phyloP scores from a whole-genome alignment of 1,140 invertebrate species.

The Calliopsis andreniformis region DNA sequence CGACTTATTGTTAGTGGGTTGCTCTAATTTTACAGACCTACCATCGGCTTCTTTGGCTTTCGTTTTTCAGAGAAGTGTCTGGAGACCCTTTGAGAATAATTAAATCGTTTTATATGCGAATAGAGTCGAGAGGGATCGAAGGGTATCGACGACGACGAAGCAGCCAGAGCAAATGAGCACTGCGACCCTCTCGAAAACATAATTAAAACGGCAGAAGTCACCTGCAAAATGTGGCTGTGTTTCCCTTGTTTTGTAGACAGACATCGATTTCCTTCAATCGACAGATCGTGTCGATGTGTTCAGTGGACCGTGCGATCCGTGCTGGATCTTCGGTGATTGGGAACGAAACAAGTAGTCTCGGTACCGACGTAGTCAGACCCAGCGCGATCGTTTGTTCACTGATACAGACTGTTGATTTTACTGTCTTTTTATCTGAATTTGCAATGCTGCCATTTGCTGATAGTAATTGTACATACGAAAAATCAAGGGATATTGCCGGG shows the following conservation, averaged over 20 bases:
- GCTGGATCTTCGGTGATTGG: conserved; percentile 52
- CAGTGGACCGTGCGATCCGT: conserved; percentile 59
- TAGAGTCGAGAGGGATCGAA: background rate
- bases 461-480: too few species aligned
- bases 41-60: background rate
- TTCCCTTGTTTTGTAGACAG: conserved; percentile 9
- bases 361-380: background rate
- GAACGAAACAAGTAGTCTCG: conserved; percentile 6
- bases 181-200: background rate
- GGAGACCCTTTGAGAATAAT: background rate
- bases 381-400: background rate
- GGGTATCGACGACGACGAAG: background rate
- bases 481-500: too few species aligned
- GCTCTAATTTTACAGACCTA: background rate
- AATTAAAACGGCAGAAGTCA: background rate
- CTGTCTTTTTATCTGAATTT: too few species aligned
- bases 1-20: background rate
- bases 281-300: conserved; percentile 1
- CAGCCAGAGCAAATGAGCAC: background rate
- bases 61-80: background rate
- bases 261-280: background rate
- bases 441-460: too few species aligned
- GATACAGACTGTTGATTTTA: too few species aligned
- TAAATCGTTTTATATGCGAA: background rate
- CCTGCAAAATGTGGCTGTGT: background rate